Evolutionary conservation across 2,888 invertebrate species (phyloP).

Genomic region (Tridacna gigas): DNA sequence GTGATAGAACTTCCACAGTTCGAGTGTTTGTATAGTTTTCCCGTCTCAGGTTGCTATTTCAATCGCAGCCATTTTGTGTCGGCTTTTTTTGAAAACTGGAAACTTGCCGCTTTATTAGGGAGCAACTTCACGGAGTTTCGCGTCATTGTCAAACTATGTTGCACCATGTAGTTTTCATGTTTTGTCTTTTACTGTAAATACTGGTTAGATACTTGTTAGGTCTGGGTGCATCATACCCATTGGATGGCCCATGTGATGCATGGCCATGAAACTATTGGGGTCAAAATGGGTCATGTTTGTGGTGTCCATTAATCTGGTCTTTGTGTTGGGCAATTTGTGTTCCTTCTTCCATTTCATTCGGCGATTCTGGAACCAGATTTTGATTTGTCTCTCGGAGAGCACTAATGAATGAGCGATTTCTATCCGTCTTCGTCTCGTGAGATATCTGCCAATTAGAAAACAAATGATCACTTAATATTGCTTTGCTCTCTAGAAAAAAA

Average conservation of each 20-base stretch:
- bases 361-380: conserved; percentile 92
- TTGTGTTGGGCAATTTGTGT: conserved; percentile 79
- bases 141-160: no score
- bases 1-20: no score
- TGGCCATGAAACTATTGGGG: conserved; percentile 64
- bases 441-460: conserved; percentile 92
- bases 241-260: conserved; percentile 66
- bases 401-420: conserved; percentile 98
- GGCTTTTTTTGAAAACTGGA: no score
- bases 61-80: no score
- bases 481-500: no score
- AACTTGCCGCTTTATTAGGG: no score
- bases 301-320: conserved; percentile 75
- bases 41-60: no score
- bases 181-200: neutral
- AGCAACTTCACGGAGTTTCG: no score
- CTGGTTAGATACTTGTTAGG: conserved; percentile 47
- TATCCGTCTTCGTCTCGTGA: conserved; percentile 97
- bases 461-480: no score
- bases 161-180: no score
- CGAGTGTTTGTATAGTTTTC: no score
- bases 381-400: conserved; percentile 96
- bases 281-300: conserved; percentile 67
- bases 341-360: conserved; percentile 97
- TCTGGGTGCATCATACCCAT: conserved; percentile 64